These are phyloP conservation scores for Tapera naevia DNA, from an alignment of 2,797 vertebrate genomes.

Conservation along the genomic window DNA sequence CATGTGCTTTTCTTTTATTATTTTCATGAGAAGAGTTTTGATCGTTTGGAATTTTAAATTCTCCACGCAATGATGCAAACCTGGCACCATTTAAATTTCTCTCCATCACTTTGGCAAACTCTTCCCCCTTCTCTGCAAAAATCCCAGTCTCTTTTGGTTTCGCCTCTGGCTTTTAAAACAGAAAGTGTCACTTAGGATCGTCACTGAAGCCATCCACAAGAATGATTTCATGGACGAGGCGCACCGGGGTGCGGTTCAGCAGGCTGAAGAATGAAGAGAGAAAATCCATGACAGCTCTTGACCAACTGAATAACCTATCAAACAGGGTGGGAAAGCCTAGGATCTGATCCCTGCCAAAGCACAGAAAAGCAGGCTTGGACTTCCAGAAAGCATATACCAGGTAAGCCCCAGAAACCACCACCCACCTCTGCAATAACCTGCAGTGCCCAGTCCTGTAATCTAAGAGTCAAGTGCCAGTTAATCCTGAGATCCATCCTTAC, in stretches of 20 bases:
- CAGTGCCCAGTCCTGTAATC: not conserved
- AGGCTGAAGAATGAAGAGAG: slow-evolving; percentile 78
- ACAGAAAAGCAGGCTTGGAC: not conserved
- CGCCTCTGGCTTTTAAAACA: not conserved
- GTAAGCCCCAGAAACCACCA: not conserved
- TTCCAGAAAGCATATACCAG: not conserved
- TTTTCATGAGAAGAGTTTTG: not conserved
- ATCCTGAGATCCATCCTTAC: not conserved
- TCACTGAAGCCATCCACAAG: slow-evolving; percentile 97
- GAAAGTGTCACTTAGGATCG: slow-evolving; percentile 84
- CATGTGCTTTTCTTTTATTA: not conserved
- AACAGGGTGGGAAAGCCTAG: too few relatives aligned
- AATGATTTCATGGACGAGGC: slow-evolving; percentile 94
- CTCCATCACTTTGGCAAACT: not conserved
- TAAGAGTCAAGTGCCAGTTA: not conserved
- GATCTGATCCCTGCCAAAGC: too few relatives aligned
- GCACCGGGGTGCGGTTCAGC: slow-evolving; percentile 90
- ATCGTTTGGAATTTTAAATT: not conserved
- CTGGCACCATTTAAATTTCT: not conserved
- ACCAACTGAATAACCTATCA: slow-evolving; percentile 9
- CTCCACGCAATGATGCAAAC: accelerated
- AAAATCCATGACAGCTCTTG: slow-evolving; percentile 39
- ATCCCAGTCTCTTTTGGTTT: not conserved
- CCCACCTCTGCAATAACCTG: not conserved
- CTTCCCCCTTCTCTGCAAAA: not conserved